phyloP scores from a whole-genome alignment of 2,113 vertebrate species.

The Ibidorhyncha struthersii region DNA sequence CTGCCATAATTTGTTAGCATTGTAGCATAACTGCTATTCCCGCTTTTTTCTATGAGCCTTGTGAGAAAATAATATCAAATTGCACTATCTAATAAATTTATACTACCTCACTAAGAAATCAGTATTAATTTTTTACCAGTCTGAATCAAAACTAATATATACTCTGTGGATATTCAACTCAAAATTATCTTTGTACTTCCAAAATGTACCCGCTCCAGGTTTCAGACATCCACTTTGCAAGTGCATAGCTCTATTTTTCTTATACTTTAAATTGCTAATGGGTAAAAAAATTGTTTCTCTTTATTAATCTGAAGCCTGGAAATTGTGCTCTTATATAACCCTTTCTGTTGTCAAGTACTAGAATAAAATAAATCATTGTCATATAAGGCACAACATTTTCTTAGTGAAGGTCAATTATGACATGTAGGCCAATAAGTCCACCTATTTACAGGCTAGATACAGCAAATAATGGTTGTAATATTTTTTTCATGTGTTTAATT shows the following conservation, averaged over 20 bases:
- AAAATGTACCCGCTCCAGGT: not conserved
- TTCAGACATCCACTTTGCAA: not conserved
- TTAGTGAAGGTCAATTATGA: not conserved
- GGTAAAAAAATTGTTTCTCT: not conserved
- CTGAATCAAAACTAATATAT: not conserved
- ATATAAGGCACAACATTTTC: not conserved
- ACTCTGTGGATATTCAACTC: not conserved
- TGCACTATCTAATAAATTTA: not conserved
- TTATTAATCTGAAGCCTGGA: not conserved
- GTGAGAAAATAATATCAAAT: not conserved
- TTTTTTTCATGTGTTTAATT: not conserved
- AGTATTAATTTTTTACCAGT: not conserved
- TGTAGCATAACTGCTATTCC: not conserved
- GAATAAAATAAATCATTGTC: not conserved
- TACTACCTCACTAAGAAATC: not conserved
- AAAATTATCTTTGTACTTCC: not conserved
- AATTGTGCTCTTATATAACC: not conserved
- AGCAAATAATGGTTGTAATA: not conserved
- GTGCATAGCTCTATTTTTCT: not conserved
- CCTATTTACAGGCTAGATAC: not conserved
- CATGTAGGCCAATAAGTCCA: not conserved
- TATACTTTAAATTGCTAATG: not conserved
- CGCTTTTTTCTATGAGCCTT: not conserved
- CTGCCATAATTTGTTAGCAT: not conserved
- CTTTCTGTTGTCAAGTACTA: not conserved